Conservation (phyloP, 2,888 invertebrate species). For the Tetropium fuscum region DNA sequence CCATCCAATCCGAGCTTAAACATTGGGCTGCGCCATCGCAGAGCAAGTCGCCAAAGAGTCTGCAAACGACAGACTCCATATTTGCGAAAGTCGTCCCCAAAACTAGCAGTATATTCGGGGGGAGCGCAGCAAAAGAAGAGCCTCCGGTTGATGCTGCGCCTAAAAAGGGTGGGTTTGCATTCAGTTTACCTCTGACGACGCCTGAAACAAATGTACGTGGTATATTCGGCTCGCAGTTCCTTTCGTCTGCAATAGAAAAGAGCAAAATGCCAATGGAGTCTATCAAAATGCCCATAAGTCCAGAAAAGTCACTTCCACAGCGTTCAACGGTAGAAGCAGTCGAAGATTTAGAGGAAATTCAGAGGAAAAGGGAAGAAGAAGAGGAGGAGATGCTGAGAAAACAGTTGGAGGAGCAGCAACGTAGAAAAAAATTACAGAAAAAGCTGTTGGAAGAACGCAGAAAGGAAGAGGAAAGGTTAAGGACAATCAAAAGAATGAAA, state of each 20-base stretch:
- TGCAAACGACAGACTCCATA: background rate
- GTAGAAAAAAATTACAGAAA: constrained; percentile 33
- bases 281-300: constrained; percentile 8
- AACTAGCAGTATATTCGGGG: constrained; percentile 24
- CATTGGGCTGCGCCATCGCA: background rate
- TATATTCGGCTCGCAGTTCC: background rate
- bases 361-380: constrained; percentile 41
- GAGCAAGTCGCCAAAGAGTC: constrained; percentile 9
- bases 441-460: constrained; percentile 36
- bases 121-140: background rate
- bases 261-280: background rate
- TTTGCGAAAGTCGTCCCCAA: background rate
- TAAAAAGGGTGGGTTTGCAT: constrained; percentile 45
- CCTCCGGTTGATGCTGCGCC: background rate
- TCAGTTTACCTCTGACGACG: constrained; percentile 35
- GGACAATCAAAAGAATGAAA: constrained; percentile 36
- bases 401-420: constrained; percentile 39
- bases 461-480: constrained; percentile 41
- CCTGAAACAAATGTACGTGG: constrained; percentile 12
- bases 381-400: constrained; percentile 35
- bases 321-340: background rate
- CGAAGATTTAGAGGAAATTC: constrained; percentile 39
- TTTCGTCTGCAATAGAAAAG: background rate
- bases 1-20: constrained; percentile 1
- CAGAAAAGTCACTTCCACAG: background rate